Conservation (phyloP, 2,113 vertebrate species). For the Tiliqua scincoides region DNA sequence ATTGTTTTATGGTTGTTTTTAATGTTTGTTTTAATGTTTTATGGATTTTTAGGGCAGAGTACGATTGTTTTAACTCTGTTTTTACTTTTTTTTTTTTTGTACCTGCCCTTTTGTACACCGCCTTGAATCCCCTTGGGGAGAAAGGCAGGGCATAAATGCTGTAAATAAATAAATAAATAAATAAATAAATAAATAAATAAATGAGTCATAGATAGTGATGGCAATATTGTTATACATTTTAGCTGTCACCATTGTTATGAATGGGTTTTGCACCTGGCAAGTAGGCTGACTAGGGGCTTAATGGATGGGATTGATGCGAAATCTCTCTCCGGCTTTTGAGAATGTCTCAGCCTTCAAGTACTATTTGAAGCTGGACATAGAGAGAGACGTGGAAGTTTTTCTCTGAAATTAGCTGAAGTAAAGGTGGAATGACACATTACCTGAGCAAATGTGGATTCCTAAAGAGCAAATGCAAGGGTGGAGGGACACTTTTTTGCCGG, state of each 20-base stretch:
- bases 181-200: too few relatives aligned
- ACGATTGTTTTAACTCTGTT: too few relatives aligned
- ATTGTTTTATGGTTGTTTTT: too few relatives aligned
- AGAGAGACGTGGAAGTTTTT: not conserved
- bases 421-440: not conserved
- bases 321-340: not conserved
- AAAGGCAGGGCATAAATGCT: too few relatives aligned
- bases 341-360: not conserved
- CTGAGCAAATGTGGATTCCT: not conserved
- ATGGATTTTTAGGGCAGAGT: too few relatives aligned
- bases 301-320: not conserved
- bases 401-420: not conserved
- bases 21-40: too few relatives aligned
- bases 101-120: too few relatives aligned
- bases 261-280: not conserved
- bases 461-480: not conserved
- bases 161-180: too few relatives aligned
- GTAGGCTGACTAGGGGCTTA: not conserved
- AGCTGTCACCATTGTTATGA: not conserved
- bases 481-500: not conserved
- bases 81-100: too few relatives aligned
- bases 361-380: not conserved
- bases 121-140: too few relatives aligned
- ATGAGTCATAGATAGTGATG: not conserved
- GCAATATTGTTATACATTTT: not conserved